Percentiles rank a stretch among this genome's conserved stretches.
Conservation (phyloP, 1,140 invertebrate genomes). For the Nasonia giraulti region DNA sequence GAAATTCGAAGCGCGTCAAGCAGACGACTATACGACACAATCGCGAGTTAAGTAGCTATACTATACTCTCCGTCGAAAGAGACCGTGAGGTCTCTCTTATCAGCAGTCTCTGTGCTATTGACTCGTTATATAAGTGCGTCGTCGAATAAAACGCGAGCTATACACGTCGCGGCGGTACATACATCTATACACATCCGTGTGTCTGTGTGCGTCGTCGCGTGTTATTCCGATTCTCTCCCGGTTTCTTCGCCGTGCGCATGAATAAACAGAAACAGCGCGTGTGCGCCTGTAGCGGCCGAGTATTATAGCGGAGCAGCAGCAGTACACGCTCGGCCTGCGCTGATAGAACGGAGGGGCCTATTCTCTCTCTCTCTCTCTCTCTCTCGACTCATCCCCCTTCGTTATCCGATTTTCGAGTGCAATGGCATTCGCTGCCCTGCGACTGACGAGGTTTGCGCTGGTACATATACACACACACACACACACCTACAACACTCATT, state of each 20-base stretch:
- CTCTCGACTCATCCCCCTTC: background rate
- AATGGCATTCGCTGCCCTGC: conserved; percentile 34
- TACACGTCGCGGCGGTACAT: background rate
- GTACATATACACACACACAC: conserved; percentile 22
- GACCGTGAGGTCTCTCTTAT: conserved; percentile 20
- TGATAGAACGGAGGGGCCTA: background rate
- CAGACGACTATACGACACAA: too few species aligned
- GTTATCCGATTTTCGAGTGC: background rate
- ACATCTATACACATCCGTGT: background rate
- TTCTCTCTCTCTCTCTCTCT: conserved; percentile 2
- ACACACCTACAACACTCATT: background rate
- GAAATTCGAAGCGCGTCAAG: too few species aligned
- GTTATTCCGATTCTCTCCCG: background rate
- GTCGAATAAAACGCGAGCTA: background rate
- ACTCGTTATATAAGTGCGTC: conserved; percentile 1
- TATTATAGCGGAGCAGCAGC: too few species aligned
- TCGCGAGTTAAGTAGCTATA: too few species aligned
- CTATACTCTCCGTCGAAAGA: too few species aligned
- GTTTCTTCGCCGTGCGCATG: background rate
- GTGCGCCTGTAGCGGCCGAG: background rate
- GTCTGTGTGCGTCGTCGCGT: background rate
- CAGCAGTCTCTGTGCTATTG: background rate
- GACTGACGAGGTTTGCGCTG: conserved; percentile 13
- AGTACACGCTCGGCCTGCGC: background rate
- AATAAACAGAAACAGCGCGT: conserved; percentile 17